Conservation (phyloP, 2,888 invertebrate species). For the Temnothorax rugatulus region DNA sequence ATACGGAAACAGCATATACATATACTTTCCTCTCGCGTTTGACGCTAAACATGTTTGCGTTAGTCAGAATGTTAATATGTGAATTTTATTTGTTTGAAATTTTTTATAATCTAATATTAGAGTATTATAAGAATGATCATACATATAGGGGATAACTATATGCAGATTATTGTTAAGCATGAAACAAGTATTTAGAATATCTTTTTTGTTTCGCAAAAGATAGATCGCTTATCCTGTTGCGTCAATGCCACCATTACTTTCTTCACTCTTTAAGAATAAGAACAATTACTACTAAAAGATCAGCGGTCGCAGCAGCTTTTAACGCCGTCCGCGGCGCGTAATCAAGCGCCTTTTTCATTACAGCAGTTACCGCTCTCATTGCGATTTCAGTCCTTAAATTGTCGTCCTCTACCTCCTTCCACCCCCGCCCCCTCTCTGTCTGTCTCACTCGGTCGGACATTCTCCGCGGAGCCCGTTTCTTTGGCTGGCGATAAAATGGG, state of each 20-base stretch:
- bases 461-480: slow-evolving; percentile 59
- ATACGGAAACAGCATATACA: neutral
- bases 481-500: slow-evolving; percentile 71
- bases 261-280: slow-evolving; percentile 8
- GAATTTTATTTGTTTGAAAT: neutral
- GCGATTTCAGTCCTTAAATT: slow-evolving; percentile 69
- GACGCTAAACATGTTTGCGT: neutral
- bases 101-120: neutral
- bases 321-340: slow-evolving; percentile 43
- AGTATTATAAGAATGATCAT: neutral
- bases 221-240: slow-evolving; percentile 6
- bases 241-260: neutral
- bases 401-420: slow-evolving; percentile 26
- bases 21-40: neutral
- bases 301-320: slow-evolving; percentile 50
- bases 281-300: slow-evolving; percentile 48
- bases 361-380: slow-evolving; percentile 61
- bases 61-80: neutral
- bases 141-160: neutral
- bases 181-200: neutral
- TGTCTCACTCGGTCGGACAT: slow-evolving; percentile 36
- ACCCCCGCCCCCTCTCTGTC: neutral
- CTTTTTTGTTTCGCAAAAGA: neutral
- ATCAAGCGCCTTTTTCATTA: slow-evolving; percentile 64
- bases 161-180: neutral